Evolutionary conservation across 1,140 invertebrate genomes (phyloP), one percentile per base, ranked within the genome.

Genomic region (Holotrichia oblita): DNA sequence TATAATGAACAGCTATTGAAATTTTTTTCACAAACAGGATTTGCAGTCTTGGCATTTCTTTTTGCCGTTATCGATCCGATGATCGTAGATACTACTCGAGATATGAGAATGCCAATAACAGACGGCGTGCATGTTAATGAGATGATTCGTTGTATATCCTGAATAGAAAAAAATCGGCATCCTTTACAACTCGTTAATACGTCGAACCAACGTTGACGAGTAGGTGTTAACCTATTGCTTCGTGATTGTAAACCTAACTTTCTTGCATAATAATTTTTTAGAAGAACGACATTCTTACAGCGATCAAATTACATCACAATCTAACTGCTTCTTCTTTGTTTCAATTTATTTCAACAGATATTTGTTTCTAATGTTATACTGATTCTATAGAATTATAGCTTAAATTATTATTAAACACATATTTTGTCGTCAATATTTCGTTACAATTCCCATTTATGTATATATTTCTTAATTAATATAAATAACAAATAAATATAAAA

Each of bases 81-180:
- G 61, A 64, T 64, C 61, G 20, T 17, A 17, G 61, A 64, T 64
- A 20, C 61, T 24, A 27, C 61, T 64, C 61, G 61, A 64, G 61
- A 64, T 64, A 64, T 27, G 6, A 64, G 61, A 64, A 64, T 27
- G 61, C 24, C 17, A 64, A 64, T 17, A 27, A 17, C 61, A 64
- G 24, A 64, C 61, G 17, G 61, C 61, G 24, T 64, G 22, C 61
- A 64, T 64, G 61, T 64, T 17, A 64, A 64, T 64, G n/a, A 64
- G 61, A 12, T 64, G 24, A 17, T 22, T 20, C n/a, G 2, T 24
- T 9, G 24, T 27, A 64, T 22, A 64, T 12, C 61, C 12, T 64
- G 61, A 64, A 64, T 24, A 1, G 61, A 64, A 4, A 24, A 64
- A 64, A 20, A 27, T 64, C 61, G 61, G 61, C 22, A 22, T 64